phyloP scores from a whole-genome alignment of 2,888 invertebrate species.

The Nephrotoma guestfalica region DNA sequence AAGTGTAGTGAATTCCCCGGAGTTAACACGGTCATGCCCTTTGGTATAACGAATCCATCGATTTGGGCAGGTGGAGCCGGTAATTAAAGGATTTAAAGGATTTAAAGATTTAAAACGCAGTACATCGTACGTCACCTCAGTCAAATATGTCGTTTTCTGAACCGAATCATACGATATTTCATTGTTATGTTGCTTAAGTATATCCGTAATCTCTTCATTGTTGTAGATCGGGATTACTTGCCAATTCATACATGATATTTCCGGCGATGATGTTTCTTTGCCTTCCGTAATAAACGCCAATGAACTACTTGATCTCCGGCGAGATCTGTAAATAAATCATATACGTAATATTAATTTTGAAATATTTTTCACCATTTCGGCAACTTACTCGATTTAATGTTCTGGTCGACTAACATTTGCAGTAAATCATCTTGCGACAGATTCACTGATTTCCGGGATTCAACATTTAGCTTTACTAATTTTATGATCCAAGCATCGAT shows the following conservation, averaged over 20 bases:
- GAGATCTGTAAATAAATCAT: constrained; percentile 17
- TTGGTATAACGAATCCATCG: constrained; percentile 15
- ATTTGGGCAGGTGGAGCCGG: neutral
- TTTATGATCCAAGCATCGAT: constrained; percentile 13
- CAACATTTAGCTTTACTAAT: constrained; percentile 32
- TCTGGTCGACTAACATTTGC: constrained; percentile 38
- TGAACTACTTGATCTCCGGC: constrained; percentile 36
- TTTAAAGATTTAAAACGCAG: constrained; percentile 18
- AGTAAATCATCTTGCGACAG: constrained; percentile 38
- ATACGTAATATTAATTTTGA: neutral
- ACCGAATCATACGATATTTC: constrained; percentile 39
- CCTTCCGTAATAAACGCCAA: constrained; percentile 46
- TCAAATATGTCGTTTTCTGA: constrained; percentile 40
- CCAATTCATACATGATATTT: constrained; percentile 38
- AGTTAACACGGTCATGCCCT: constrained; percentile 22
- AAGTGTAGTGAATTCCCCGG: constrained; percentile 24
- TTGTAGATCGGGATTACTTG: constrained; percentile 37
- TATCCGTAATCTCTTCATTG: constrained; percentile 32
- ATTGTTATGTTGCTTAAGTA: constrained; percentile 31
- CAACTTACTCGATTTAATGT: constrained; percentile 19
- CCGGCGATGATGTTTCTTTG: constrained; percentile 44
- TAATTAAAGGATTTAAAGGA: too few species aligned
- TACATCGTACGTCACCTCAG: constrained; percentile 33
- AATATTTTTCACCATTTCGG: neutral
- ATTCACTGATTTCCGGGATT: constrained; percentile 27